A percentile compares a stretch with the other conserved stretches of the same genome.
These are phyloP conservation scores for Sepiola atlantica DNA, from an alignment of 2,888 invertebrate genomes.

Conservation along the genomic window DNA sequence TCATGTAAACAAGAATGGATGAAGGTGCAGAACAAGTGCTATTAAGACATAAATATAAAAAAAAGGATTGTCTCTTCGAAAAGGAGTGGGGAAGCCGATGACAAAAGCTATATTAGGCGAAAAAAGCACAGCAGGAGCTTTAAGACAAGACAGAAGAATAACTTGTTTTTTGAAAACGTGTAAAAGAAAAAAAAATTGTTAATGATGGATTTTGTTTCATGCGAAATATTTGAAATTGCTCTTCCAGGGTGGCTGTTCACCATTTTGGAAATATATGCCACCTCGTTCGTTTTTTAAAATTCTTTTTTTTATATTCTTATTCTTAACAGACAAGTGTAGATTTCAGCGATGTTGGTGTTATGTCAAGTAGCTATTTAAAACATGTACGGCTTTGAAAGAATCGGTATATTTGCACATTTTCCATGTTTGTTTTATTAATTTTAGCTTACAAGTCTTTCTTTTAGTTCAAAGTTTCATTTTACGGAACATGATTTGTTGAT, in stretches of 20 bases:
- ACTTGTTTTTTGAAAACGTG: not conserved
- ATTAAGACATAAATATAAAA: not conserved
- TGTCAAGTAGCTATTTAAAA: not conserved
- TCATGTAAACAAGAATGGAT: not conserved
- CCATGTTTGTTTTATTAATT: not conserved
- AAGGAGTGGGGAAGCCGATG: not conserved
- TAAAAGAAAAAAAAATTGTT: not conserved
- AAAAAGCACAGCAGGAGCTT: not conserved
- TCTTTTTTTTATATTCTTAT: not conserved
- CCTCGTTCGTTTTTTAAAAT: too few species aligned
- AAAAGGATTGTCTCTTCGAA: not conserved
- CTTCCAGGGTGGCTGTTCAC: not conserved
- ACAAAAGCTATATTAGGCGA: not conserved
- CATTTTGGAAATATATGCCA: not conserved
- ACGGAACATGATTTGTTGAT: too few species aligned
- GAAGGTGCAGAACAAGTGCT: not conserved
- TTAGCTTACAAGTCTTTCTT: not conserved
- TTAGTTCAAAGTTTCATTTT: too few species aligned
- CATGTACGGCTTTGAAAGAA: not conserved
- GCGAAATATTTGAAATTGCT: not conserved
- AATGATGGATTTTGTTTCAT: not conserved
- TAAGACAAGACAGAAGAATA: not conserved
- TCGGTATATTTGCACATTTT: not conserved
- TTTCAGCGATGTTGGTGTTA: not conserved
- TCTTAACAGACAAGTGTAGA: not conserved